These are phyloP conservation scores for Pelecanoides urinatrix DNA, from an alignment of 2,113 vertebrate genomes.

Conservation along the genomic window DNA sequence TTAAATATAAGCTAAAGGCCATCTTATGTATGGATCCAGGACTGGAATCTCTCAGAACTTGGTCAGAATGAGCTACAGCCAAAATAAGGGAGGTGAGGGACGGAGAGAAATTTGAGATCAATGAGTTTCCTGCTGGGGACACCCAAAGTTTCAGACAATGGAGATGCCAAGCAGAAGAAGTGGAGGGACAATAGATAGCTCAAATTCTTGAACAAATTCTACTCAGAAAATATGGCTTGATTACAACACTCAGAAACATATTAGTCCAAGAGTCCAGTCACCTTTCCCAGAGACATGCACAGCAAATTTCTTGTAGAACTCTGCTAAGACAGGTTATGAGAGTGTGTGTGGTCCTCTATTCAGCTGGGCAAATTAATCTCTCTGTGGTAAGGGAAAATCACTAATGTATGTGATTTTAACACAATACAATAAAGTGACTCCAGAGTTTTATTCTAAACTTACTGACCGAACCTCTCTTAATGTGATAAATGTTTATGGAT, in stretches of 20 bases:
- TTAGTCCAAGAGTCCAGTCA: background rate
- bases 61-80: background rate
- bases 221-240: background rate
- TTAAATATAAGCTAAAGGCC: background rate
- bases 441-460: slow-evolving; percentile 63
- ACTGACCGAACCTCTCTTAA: slow-evolving; percentile 55
- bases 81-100: background rate
- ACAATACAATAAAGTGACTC: slow-evolving; percentile 58
- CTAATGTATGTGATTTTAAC: slow-evolving; percentile 58
- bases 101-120: background rate
- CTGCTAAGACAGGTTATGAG: background rate
- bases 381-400: slow-evolving; percentile 30
- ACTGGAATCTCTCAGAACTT: background rate
- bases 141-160: background rate
- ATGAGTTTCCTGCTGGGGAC: background rate
- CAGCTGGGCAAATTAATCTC: slow-evolving; percentile 56
- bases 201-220: background rate
- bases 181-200: background rate
- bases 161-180: background rate
- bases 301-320: background rate
- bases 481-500: slow-evolving; percentile 79
- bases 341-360: slow-evolving; percentile 37
- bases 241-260: background rate
- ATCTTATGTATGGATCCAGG: background rate
- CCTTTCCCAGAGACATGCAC: background rate